Percentiles rank a stretch among this genome's conserved stretches.
Evolutionary conservation across 2,888 invertebrate genomes (phyloP).

Genomic region (Ypsolopha scabrella): DNA sequence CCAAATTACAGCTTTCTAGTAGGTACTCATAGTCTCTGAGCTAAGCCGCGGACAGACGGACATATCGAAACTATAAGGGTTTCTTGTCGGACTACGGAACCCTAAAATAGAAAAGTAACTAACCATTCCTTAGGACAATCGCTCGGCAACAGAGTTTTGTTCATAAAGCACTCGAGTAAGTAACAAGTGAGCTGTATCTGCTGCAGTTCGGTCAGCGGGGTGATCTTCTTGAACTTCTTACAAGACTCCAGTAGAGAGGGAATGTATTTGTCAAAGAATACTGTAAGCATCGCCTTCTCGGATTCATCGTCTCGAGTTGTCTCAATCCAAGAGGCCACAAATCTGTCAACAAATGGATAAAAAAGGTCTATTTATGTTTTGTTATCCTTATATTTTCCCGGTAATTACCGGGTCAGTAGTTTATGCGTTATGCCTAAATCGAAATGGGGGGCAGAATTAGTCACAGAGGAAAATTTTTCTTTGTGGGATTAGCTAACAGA

Average conservation of each 20-base stretch:
- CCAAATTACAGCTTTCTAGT: no score
- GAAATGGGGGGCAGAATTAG: no score
- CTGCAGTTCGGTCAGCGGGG: conserved; percentile 90
- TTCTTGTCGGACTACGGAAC: no score
- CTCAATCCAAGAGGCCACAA: conserved; percentile 90
- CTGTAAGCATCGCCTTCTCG: conserved; percentile 84
- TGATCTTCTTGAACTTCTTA: conserved; percentile 87
- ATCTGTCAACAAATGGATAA: conserved; percentile 52
- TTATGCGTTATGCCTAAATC: no score
- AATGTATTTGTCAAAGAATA: conserved; percentile 94
- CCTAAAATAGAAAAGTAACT: no score
- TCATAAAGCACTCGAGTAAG: conserved; percentile 86
- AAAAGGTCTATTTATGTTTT: neutral
- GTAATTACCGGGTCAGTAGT: no score
- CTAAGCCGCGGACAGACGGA: no score
- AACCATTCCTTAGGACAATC: conserved; percentile 94
- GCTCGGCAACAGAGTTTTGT: conserved; percentile 81
- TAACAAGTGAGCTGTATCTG: conserved; percentile 91
- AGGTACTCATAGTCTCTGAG: no score
- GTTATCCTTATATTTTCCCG: no score
- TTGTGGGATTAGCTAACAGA: no score
- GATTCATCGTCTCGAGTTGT: conserved; percentile 76
- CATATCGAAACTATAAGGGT: no score
- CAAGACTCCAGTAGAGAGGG: conserved; percentile 85
- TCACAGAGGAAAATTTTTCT: no score